Conservation (phyloP, 92 coral and sea anemone genomes). For the Phenganax stokvisi region DNA sequence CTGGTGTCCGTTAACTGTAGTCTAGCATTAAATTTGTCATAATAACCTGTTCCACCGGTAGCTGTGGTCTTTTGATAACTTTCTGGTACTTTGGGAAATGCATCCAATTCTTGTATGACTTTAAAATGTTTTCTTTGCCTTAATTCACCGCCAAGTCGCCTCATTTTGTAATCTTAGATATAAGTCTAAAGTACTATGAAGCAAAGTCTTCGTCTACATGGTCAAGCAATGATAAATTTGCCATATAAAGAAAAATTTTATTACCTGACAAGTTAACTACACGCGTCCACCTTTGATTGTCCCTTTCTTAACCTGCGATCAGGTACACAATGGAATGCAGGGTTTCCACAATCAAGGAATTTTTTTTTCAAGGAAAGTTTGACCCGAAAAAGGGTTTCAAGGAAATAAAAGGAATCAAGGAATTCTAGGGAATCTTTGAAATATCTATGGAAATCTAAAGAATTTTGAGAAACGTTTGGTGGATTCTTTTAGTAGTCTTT, state of each 20-base stretch:
- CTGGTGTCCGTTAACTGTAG: too few species aligned
- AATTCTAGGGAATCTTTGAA: too few species aligned
- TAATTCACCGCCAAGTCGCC: conserved; percentile 61
- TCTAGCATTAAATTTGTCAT: background rate
- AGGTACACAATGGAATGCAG: too few species aligned
- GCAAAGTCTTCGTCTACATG: background rate
- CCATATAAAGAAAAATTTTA: background rate
- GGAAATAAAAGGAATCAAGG: too few species aligned
- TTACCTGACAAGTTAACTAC: background rate
- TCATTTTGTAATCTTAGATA: conserved; percentile 49
- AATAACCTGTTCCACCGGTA: conserved; percentile 87
- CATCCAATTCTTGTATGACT: conserved; percentile 89
- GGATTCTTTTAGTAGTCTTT: too few species aligned
- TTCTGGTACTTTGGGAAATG: conserved; percentile 94
- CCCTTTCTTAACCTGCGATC: background rate
- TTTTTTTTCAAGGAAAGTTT: too few species aligned
- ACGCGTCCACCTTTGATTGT: conserved; percentile 3
- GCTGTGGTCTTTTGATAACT: conserved; percentile 82
- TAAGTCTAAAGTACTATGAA: background rate
- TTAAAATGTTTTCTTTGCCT: conserved; percentile 82
- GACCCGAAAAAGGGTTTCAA: too few species aligned
- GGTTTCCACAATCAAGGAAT: too few species aligned
- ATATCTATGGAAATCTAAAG: too few species aligned
- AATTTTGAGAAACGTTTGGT: too few species aligned
- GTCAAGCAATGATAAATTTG: background rate